Evolutionary conservation across 2,113 vertebrate genomes (phyloP), one percentile per base, ranked within the genome.

Genomic region (Oceanodroma tethys): DNA sequence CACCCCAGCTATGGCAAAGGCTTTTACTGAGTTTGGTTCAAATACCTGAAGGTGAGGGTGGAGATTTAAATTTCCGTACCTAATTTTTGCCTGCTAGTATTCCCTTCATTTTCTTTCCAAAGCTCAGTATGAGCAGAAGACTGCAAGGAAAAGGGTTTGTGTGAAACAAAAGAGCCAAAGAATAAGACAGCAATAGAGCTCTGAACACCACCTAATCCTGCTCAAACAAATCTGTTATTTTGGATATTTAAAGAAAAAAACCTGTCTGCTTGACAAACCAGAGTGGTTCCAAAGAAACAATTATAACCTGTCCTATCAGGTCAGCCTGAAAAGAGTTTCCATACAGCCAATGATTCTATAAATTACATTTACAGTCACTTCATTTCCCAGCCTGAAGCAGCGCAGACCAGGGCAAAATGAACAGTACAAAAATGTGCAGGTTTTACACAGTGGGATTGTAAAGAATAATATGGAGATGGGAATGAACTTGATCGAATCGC

Each of bases 391-490:
- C 34, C 80, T 83, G 95, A 95, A 97, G 94, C 55, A 93, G 82
- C 6, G 2, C 55, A 90, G 72, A 67, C 18, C 38, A 58, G 81
- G 52, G 87, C 72, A 97, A 96, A 97, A 95, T 89, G 94, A 95
- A 53, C 78, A 97, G 45, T 93, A 96, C 40, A 95, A 96, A 98
- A 96, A 59, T 86, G 84, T 94, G 78, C 67, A 82, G 71, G 56
- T 94, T 94, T 95, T 94, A 67, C 94, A 86, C 92, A 65, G 85
- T 83, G 95, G 72, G 67, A 84, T 85, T 97, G 91, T 87, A 88
- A 95, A 97, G 96, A 92, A 95, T 96, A 97, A 96, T 90, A 97
- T 87, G 68, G 95, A 97, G 90, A 94, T 89, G 71, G 78, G 72
- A 97, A 96, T 75, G 94, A 90, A 90, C 88, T 95, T 95, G 94